These are phyloP conservation scores for Campaea margaritaria DNA, from an alignment of 2,888 invertebrate genomes.

Conservation along the genomic window DNA sequence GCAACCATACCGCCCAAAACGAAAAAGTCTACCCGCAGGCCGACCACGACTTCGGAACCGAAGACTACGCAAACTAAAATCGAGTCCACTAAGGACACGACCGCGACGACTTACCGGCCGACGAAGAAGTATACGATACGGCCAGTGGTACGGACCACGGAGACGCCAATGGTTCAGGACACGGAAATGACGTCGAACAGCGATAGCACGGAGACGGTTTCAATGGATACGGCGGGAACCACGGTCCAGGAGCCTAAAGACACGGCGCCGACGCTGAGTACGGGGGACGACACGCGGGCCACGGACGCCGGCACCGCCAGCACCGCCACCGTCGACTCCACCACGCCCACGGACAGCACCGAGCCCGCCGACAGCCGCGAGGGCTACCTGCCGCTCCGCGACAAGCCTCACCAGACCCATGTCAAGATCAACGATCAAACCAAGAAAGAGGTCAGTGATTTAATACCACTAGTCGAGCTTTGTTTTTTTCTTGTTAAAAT, in stretches of 20 bases:
- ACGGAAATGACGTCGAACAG: conserved; percentile 79
- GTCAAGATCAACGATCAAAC: conserved; percentile 84
- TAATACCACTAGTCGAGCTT: conserved; percentile 59
- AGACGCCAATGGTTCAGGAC: conserved; percentile 70
- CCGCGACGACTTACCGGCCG: conserved; percentile 72
- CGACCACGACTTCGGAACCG: conserved; percentile 66
- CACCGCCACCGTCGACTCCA: conserved; percentile 68
- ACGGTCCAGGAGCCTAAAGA: conserved; percentile 67
- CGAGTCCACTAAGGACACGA: conserved; percentile 63
- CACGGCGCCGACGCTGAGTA: conserved; percentile 66
- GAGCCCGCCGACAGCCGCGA: conserved; percentile 80
- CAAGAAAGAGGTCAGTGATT: conserved; percentile 84
- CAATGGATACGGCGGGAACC: conserved; percentile 68
- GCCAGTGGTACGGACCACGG: conserved; percentile 73
- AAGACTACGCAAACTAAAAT: conserved; percentile 71
- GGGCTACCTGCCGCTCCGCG: conserved; percentile 79
- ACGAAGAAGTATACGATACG: conserved; percentile 84
- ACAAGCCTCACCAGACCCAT: conserved; percentile 79
- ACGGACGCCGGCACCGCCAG: conserved; percentile 71
- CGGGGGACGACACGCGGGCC: conserved; percentile 64
- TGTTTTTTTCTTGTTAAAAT: conserved; percentile 63
- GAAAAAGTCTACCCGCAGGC: conserved; percentile 71
- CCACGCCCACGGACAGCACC: conserved; percentile 70
- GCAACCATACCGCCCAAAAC: conserved; percentile 71
- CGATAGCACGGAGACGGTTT: conserved; percentile 82